Percentiles rank a stretch among this genome's conserved stretches.
Conservation (phyloP, 2,888 invertebrate species). For the Bombylius major region DNA sequence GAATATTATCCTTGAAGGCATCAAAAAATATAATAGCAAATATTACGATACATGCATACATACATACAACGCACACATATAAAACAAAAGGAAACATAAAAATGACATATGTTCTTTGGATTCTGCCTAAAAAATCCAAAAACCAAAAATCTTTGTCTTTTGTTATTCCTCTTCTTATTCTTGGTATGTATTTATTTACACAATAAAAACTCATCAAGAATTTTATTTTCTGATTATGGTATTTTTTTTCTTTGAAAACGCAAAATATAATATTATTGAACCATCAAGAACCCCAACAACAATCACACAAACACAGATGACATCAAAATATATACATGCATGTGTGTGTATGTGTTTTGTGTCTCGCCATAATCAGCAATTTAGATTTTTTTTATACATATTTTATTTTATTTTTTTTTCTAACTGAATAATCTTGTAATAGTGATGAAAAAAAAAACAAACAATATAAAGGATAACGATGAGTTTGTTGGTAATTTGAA, state of each 20-base stretch:
- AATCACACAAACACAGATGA: too few species aligned
- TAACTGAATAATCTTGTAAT: too few species aligned
- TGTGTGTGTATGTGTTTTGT: background rate
- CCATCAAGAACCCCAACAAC: background rate
- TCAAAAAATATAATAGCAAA: too few species aligned
- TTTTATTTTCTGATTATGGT: background rate
- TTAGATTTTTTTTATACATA: background rate
- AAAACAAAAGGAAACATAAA: slow-evolving; percentile 5
- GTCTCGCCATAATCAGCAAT: background rate
- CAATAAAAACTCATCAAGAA: background rate
- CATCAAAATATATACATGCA: too few species aligned
- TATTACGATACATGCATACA: too few species aligned
- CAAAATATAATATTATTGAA: too few species aligned
- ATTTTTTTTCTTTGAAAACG: background rate
- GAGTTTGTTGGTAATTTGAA: too few species aligned
- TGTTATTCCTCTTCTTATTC: background rate
- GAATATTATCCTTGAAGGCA: too few species aligned
- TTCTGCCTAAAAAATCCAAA: background rate
- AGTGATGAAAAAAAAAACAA: too few species aligned
- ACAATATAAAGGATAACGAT: too few species aligned
- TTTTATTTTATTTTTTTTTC: too few species aligned
- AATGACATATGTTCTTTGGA: slow-evolving; percentile 3
- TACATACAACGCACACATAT: too few species aligned
- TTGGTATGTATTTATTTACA: background rate
- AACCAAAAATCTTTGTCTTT: background rate